Evolutionary conservation across 2,888 invertebrate species (phyloP).

Genomic region (Dryomyza anilis): DNA sequence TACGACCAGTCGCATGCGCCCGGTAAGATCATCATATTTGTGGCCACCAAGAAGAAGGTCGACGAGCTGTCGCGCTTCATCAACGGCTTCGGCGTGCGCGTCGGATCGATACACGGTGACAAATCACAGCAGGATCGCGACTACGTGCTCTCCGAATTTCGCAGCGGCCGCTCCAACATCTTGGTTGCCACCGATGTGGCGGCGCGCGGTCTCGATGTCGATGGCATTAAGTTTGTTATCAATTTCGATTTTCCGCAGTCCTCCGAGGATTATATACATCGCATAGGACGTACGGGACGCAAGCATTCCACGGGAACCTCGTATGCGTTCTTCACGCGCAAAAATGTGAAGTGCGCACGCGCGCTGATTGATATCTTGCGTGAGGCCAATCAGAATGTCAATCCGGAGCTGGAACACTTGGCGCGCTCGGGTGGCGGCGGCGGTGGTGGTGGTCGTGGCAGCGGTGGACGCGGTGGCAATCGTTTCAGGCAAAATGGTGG

Average conservation of each 20-base stretch:
- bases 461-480: constrained; percentile 33
- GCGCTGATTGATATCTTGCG: constrained; percentile 84
- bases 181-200: constrained; percentile 97
- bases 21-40: constrained; percentile 93
- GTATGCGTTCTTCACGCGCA: constrained; percentile 91
- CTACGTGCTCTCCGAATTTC: constrained; percentile 86
- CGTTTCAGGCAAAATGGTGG: constrained; percentile 31
- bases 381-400: constrained; percentile 88
- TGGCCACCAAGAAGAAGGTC: constrained; percentile 93
- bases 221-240: constrained; percentile 93
- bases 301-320: constrained; percentile 86
- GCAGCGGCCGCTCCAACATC: constrained; percentile 82
- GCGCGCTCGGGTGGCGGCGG: constrained; percentile 66
- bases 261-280: constrained; percentile 93
- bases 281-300: constrained; percentile 91
- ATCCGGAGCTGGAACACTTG: constrained; percentile 82
- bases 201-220: constrained; percentile 92
- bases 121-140: constrained; percentile 94
- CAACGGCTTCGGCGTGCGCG: constrained; percentile 80
- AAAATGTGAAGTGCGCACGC: constrained; percentile 83
- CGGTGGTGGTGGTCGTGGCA: constrained; percentile 56
- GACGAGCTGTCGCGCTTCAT: constrained; percentile 84
- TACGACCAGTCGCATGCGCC: constrained; percentile 81
- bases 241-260: constrained; percentile 95
- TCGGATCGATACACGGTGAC: constrained; percentile 91